Base-by-base conservation (phyloP, 1,140 invertebrate species). In the Polypedilum vanderplanki region DNA sequence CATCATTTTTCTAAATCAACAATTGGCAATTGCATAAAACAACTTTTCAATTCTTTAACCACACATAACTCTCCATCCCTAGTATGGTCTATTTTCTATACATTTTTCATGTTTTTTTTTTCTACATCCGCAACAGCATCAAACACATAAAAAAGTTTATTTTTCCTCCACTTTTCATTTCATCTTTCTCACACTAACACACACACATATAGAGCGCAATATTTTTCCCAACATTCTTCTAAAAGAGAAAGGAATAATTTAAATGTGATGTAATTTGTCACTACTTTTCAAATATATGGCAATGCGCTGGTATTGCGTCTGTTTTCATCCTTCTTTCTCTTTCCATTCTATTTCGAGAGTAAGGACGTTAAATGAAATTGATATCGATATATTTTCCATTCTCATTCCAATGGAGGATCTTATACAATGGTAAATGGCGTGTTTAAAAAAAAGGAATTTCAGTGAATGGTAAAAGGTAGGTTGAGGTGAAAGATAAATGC, bases 311-410 rank as follows among this genome's bases (percentile, higher is more conserved):
- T n/a, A 46, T 46, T 46, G 41, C 10, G 46, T 57, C 46, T 57
- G 12, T n/a, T 57, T 57, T 57, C 46, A 46, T 46, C 15, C 41
- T n/a, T n/a, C 5, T 33, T 33, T 33, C 24, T 33, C 24, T 33
- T 33, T 33, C 5, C 46, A 57, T 57, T 33, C 24, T 33, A 57
- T n/a, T 12, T 4, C 15, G 12, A 57, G n/a, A 57, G 46, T 57
- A 57, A 57, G 46, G 46, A 57, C 46, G 46, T 70, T 70, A 70
- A 70, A 70, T 70, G 65, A 70, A 70, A 70, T 70, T 70, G 65
- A 70, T 70, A 70, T 70, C 65, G 65, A 70, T 22, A 70, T 22
- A 70, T 70, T 70, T 70, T 20, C 20, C 17, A 22, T 70, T 18
- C 5, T 22, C 24, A 70, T 22, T 70, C 17, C 46, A n/a, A 57